Percentiles rank a stretch among this genome's conserved stretches.
phyloP scores from a whole-genome alignment of 2,113 vertebrate species.

The Coptodon bakossiorum region DNA sequence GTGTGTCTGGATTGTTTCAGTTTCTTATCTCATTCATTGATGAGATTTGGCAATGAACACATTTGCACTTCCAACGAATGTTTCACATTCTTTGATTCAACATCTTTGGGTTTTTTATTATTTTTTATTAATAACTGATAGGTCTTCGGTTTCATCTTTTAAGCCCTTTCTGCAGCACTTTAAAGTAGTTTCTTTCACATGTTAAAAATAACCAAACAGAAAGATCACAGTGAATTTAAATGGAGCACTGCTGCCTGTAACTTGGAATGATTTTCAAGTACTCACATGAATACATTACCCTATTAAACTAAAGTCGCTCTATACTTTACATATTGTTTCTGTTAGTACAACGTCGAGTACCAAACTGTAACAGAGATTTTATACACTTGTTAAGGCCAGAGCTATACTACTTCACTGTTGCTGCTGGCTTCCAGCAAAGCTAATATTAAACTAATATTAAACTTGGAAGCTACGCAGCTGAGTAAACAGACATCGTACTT shows the following conservation, averaged over 20 bases:
- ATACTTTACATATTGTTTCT: background rate
- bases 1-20: background rate
- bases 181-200: background rate
- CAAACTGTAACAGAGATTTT: background rate
- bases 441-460: conserved; percentile 35
- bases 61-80: background rate
- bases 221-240: background rate
- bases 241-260: background rate
- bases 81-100: background rate
- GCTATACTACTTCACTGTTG: conserved; percentile 4
- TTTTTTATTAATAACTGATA: background rate
- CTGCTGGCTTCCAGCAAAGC: conserved; percentile 7
- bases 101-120: background rate
- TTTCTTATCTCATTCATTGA: background rate
- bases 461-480: conserved; percentile 31
- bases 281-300: background rate
- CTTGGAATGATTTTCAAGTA: background rate
- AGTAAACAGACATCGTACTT: conserved; percentile 34
- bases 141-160: background rate
- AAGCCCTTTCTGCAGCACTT: background rate
- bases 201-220: background rate
- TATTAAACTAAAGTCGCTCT: background rate
- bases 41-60: background rate
- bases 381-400: background rate
- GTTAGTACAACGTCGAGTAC: background rate